Base-by-base conservation (phyloP, 2,888 invertebrate genomes). In the Cyclophora punctaria region DNA sequence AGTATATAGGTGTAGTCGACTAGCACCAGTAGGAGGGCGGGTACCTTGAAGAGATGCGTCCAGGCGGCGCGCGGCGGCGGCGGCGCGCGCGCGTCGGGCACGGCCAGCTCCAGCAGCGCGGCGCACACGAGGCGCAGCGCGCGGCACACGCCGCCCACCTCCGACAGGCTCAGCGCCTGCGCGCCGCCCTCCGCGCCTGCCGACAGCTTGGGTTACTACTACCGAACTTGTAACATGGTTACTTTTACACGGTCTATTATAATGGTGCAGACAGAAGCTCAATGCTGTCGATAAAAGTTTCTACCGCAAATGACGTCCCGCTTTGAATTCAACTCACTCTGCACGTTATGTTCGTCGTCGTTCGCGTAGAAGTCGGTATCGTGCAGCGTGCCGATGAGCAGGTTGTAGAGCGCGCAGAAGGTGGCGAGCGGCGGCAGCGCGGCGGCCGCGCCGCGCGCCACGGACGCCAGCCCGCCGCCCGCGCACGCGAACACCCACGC, bases 71-170 rank as follows among this genome's bases (percentile, higher is more conserved):
- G 92, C 92, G n/a, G 92, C 91, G 33, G 89, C 80, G 0, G 92
- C 82, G 4, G 89, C 88, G 0, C 92, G 92, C 58, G 85, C 0
- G 92, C 91, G 67, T 95, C 96, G 0, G 96, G 96, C 71, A 95
- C 96, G 0, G 96, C 96, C 47, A 97, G 83, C 71, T 96, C 95
- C 5, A 97, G 94, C 5, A 97, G 87, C 0, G 96, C 96, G 20
- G 97, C 84, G 64, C 95, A 95, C 3, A 95, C 93, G 56, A 95
- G 94, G 49, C 96, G 92, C 41, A 97, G 75, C 1, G 92, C 91
- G 48, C 92, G 90, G 48, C 93, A 93, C 62, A 97, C 86, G 3
- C 91, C 90, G 4, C 93, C 92, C 49, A 96, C 83, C 69, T 95
- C 95, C 0, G 89, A 80, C 55, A 95, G 91, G n/a, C 91, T 91